A percentile compares a stretch with the other conserved stretches of the same genome.
Evolutionary conservation across 2,888 invertebrate genomes (phyloP).

Genomic region (Stramonita haemastoma): DNA sequence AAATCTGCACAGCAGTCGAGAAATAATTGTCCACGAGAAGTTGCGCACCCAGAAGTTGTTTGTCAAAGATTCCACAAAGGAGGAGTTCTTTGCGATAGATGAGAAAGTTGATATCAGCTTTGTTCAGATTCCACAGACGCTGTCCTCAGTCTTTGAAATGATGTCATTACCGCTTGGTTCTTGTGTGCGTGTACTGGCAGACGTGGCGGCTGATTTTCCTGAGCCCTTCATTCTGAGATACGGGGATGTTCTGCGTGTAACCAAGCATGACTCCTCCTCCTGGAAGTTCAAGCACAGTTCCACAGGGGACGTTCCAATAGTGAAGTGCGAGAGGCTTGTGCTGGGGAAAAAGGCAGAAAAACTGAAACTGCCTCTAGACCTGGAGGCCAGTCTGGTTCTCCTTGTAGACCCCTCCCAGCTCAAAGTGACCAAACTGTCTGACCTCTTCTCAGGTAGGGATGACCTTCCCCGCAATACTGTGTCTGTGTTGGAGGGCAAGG

Average conservation of each 20-base stretch:
- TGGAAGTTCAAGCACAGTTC: slow-evolving; percentile 54
- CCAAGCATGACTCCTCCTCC: slow-evolving; percentile 52
- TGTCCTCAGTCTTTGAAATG: slow-evolving; percentile 57
- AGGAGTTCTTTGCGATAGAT: slow-evolving; percentile 56
- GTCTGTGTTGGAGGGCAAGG: slow-evolving; percentile 42
- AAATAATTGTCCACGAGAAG: slow-evolving; percentile 60
- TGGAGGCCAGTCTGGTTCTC: slow-evolving; percentile 56
- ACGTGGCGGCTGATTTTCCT: slow-evolving; percentile 66
- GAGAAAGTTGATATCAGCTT: slow-evolving; percentile 58
- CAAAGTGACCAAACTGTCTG: slow-evolving; percentile 38
- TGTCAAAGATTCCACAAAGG: slow-evolving; percentile 55
- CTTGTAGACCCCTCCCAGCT: slow-evolving; percentile 34
- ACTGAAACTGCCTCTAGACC: slow-evolving; percentile 61
- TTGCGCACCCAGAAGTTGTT: slow-evolving; percentile 59
- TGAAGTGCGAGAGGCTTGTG: slow-evolving; percentile 58
- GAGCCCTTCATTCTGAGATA: slow-evolving; percentile 61
- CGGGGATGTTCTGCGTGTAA: slow-evolving; percentile 62
- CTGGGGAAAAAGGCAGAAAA: slow-evolving; percentile 53
- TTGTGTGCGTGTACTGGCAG: slow-evolving; percentile 60
- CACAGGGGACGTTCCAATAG: slow-evolving; percentile 47
- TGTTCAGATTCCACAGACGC: slow-evolving; percentile 58
- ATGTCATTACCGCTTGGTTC: slow-evolving; percentile 53
- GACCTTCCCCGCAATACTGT: slow-evolving; percentile 51
- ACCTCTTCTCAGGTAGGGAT: slow-evolving; percentile 47
- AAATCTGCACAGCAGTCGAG: slow-evolving; percentile 56